phyloP scores from a whole-genome alignment of 2,888 invertebrate genomes.

The Brachyptera risi region DNA sequence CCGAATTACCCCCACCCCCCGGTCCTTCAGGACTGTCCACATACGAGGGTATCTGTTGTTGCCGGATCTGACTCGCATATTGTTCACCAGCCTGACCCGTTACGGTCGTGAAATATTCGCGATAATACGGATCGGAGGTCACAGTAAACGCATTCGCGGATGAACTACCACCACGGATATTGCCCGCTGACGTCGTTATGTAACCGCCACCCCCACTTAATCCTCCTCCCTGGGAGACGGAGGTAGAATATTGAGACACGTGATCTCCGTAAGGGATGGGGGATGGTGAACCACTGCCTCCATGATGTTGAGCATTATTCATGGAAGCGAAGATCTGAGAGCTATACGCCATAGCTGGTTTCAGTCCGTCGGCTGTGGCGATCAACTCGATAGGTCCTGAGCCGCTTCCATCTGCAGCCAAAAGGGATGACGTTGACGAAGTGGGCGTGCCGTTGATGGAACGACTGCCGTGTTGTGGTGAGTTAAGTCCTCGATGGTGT shows the following conservation, averaged over 20 bases:
- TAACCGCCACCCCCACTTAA: conserved; percentile 47
- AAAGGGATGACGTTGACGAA: conserved; percentile 59
- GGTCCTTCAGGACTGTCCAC: conserved; percentile 38
- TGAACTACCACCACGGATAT: conserved; percentile 48
- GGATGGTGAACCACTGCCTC: conserved; percentile 56
- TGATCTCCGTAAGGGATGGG: conserved; percentile 55
- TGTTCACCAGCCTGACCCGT: conserved; percentile 19
- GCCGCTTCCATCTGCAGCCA: conserved; percentile 52
- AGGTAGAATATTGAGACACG: conserved; percentile 42
- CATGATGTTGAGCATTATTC: conserved; percentile 40
- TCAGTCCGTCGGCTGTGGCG: conserved; percentile 46
- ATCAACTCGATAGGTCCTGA: conserved; percentile 49
- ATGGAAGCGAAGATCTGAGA: conserved; percentile 66
- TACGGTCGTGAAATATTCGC: conserved; percentile 64
- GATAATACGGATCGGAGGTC: conserved; percentile 62
- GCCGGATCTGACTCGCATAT: conserved; percentile 25
- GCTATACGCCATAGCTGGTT: conserved; percentile 58
- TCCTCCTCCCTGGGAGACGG: conserved; percentile 35
- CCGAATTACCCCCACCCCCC: conserved; percentile 50
- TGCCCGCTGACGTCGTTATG: conserved; percentile 43
- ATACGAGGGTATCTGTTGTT: conserved; percentile 36
- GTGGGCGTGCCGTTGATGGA: conserved; percentile 63
- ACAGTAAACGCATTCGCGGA: conserved; percentile 51
- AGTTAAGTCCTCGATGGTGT: conserved; percentile 54
- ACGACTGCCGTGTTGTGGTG: conserved; percentile 64